Conservation (phyloP, 1,140 invertebrate genomes). For the Drosophila insularis region DNA sequence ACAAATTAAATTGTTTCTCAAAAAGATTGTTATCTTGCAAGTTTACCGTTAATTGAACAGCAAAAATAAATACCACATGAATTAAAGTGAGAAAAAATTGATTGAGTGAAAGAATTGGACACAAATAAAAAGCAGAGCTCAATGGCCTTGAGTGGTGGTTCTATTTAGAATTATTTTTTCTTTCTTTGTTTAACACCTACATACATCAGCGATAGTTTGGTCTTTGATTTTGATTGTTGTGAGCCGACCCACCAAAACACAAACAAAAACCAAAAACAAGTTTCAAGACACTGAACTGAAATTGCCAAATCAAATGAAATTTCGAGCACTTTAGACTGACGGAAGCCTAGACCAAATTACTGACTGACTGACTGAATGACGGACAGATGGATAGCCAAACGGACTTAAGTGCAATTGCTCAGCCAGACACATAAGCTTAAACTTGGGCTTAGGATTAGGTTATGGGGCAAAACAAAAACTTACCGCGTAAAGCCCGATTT, state of each 20-base stretch:
- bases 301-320: constrained; percentile 47
- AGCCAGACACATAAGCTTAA: constrained; percentile 30
- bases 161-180: constrained; percentile 27
- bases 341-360: constrained; percentile 64
- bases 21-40: constrained; percentile 57
- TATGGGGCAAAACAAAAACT: constrained; percentile 35
- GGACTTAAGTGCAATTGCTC: constrained; percentile 58
- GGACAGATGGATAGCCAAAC: not conserved
- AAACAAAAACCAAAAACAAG: constrained; percentile 29
- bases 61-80: constrained; percentile 37
- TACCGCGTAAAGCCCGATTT: constrained; percentile 89
- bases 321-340: constrained; percentile 64
- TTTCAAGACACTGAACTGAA: constrained; percentile 39
- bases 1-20: constrained; percentile 69
- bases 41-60: constrained; percentile 72
- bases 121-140: constrained; percentile 39
- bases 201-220: constrained; percentile 52
- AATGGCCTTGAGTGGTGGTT: constrained; percentile 65
- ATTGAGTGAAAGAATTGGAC: constrained; percentile 55
- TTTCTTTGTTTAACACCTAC: constrained; percentile 35
- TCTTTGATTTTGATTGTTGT: constrained; percentile 58
- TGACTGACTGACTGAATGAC: constrained; percentile 17
- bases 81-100: constrained; percentile 21
- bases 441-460: constrained; percentile 26
- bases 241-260: constrained; percentile 24